Conservation (phyloP, 2,888 invertebrate genomes). For the Orchesella flavescens region DNA sequence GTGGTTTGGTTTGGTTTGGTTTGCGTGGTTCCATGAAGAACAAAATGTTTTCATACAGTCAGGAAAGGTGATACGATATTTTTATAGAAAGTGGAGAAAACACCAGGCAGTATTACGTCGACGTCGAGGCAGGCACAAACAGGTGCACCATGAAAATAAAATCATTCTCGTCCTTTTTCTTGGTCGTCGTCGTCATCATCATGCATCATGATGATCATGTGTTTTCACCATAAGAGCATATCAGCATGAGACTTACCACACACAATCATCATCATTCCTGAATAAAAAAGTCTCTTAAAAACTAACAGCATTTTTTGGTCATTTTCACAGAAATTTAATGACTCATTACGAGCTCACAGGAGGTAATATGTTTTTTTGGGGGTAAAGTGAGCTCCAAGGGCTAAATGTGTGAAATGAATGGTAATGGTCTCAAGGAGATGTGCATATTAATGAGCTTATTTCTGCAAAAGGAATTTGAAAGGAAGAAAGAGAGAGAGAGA, state of each 20-base stretch:
- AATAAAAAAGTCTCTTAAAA: not conserved
- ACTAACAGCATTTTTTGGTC: not conserved
- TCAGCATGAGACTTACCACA: constrained; percentile 42
- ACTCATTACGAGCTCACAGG: constrained; percentile 45
- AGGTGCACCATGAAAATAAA: constrained; percentile 24
- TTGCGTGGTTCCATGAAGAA: constrained; percentile 1
- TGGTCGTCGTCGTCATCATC: not conserved
- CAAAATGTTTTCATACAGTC: not conserved
- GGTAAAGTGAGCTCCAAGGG: constrained; percentile 41
- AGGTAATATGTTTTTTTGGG: constrained; percentile 34
- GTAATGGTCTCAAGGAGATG: not conserved
- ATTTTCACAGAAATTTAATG: constrained; percentile 51
- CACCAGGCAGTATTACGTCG: not conserved
- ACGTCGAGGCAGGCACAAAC: constrained; percentile 25
- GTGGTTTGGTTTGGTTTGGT: too few relatives aligned
- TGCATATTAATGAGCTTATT: constrained; percentile 51
- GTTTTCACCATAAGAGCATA: constrained; percentile 30
- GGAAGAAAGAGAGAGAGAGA: too few relatives aligned
- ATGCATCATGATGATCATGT: constrained; percentile 21
- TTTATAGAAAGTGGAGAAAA: constrained; percentile 6
- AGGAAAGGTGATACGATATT: not conserved
- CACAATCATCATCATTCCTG: not conserved
- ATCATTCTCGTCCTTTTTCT: too few relatives aligned
- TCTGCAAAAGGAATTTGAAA: too few relatives aligned
- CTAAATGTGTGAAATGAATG: not conserved